These are phyloP conservation scores for Rhombomys opimus DNA, from an alignment of 2,113 vertebrate species.

Conservation along the genomic window DNA sequence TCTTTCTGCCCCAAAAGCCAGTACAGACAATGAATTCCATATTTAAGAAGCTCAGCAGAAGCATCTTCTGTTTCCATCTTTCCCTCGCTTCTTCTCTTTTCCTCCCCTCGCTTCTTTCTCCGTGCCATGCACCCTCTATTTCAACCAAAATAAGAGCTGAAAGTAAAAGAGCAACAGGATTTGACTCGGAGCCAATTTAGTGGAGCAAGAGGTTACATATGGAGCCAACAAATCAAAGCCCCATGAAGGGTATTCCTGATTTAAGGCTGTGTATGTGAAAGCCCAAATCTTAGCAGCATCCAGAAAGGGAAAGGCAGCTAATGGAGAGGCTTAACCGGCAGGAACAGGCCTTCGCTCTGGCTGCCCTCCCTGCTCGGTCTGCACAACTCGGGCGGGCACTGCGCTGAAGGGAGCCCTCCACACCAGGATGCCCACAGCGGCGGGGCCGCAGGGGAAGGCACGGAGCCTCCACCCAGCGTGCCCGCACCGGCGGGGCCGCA, in stretches of 20 bases:
- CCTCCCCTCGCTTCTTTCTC: slow-evolving; percentile 37
- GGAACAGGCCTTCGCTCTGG: slow-evolving; percentile 72
- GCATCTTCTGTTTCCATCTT: slow-evolving; percentile 41
- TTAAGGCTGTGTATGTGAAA: slow-evolving; percentile 90
- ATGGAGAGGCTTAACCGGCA: slow-evolving; percentile 84
- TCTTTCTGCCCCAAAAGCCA: slow-evolving; percentile 52
- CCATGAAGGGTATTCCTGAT: slow-evolving; percentile 90
- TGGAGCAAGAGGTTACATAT: slow-evolving; percentile 90
- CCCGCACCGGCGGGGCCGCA: too few species aligned
- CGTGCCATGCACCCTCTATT: slow-evolving; percentile 33
- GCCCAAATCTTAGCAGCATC: slow-evolving; percentile 88
- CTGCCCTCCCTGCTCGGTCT: slow-evolving; percentile 56
- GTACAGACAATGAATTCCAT: slow-evolving; percentile 82
- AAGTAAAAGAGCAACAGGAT: slow-evolving; percentile 82
- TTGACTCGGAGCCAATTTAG: slow-evolving; percentile 86
- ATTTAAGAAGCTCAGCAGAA: slow-evolving; percentile 76
- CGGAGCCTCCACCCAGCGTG: too few species aligned
- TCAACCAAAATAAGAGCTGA: slow-evolving; percentile 75
- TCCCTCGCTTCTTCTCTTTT: neutral
- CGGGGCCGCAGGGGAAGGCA: too few species aligned
- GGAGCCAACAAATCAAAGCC: slow-evolving; percentile 89
- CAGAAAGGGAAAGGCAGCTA: slow-evolving; percentile 89
- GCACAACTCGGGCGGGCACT: slow-evolving; percentile 54
- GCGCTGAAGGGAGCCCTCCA: neutral
- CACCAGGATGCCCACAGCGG: too few species aligned